Evolutionary conservation across 2,888 invertebrate genomes (phyloP).

Genomic region (Machimus rusticus): DNA sequence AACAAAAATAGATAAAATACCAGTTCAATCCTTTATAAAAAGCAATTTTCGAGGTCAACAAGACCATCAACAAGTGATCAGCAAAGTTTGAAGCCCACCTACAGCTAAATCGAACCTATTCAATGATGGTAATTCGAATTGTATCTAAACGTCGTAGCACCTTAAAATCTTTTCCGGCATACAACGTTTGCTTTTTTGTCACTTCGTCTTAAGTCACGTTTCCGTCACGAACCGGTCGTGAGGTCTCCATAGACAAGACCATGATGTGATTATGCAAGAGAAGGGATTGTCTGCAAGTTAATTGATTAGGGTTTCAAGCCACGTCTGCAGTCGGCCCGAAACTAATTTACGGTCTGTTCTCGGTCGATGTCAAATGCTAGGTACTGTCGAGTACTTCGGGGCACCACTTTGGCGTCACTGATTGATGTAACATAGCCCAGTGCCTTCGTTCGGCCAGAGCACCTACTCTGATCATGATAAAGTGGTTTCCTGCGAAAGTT

Average conservation of each 20-base stretch:
- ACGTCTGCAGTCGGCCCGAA: background rate
- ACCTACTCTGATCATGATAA: background rate
- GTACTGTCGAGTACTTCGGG: background rate
- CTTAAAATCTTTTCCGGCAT: background rate
- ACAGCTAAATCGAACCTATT: background rate
- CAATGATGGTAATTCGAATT: background rate
- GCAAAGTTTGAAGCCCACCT: background rate
- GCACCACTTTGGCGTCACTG: background rate
- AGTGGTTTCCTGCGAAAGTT: slow-evolving; percentile 1
- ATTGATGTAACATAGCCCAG: slow-evolving; percentile 5
- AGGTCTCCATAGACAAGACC: background rate
- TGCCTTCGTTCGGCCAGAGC: background rate
- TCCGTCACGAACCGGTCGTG: background rate
- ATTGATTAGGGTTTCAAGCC: slow-evolving; percentile 8
- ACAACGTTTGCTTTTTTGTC: background rate
- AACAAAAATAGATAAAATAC: background rate
- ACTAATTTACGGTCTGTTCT: slow-evolving; percentile 12
- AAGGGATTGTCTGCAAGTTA: background rate
- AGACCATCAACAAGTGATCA: background rate
- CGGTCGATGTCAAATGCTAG: background rate
- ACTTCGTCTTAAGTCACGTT: background rate
- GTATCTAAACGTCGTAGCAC: background rate
- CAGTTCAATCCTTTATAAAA: background rate
- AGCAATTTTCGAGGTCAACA: background rate
- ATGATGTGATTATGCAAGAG: background rate